These are phyloP conservation scores for Toxotes jaculatrix DNA, from an alignment of 2,113 vertebrate species.

Conservation along the genomic window DNA sequence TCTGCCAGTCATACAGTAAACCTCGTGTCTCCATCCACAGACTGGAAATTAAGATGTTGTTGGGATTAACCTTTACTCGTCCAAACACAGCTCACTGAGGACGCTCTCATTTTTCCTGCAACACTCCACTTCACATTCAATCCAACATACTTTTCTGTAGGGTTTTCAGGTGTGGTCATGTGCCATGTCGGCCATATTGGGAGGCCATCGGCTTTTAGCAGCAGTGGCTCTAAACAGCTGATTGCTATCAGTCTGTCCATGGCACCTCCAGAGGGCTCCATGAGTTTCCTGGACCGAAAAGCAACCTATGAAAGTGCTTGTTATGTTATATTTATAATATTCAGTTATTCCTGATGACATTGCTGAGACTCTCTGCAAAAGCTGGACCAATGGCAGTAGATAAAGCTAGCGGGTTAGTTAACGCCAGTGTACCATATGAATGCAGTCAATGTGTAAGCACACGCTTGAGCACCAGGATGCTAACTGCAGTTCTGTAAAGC, in stretches of 20 bases:
- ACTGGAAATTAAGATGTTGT: slow-evolving; percentile 26
- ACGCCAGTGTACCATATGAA: too few species aligned
- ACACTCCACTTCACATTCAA: background rate
- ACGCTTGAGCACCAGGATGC: too few species aligned
- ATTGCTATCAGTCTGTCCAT: background rate
- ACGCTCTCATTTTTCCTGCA: background rate
- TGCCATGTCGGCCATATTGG: background rate
- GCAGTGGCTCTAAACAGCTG: background rate
- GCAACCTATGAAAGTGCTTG: too few species aligned
- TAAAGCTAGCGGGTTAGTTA: too few species aligned
- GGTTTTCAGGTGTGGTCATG: slow-evolving; percentile 2
- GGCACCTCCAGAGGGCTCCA: background rate
- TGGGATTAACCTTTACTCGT: slow-evolving; percentile 29
- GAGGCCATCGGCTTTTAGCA: background rate
- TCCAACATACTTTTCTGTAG: background rate
- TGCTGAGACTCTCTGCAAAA: too few species aligned
- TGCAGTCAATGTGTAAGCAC: too few species aligned
- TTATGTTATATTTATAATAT: too few species aligned
- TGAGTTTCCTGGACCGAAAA: background rate
- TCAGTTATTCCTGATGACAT: too few species aligned
- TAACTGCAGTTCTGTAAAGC: background rate
- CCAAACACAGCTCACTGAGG: slow-evolving; percentile 1
- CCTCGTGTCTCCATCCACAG: slow-evolving; percentile 60
- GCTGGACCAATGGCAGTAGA: too few species aligned
- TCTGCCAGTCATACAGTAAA: slow-evolving; percentile 60